Base-by-base conservation (phyloP, 2,113 vertebrate genomes). In the Murina feae region DNA sequence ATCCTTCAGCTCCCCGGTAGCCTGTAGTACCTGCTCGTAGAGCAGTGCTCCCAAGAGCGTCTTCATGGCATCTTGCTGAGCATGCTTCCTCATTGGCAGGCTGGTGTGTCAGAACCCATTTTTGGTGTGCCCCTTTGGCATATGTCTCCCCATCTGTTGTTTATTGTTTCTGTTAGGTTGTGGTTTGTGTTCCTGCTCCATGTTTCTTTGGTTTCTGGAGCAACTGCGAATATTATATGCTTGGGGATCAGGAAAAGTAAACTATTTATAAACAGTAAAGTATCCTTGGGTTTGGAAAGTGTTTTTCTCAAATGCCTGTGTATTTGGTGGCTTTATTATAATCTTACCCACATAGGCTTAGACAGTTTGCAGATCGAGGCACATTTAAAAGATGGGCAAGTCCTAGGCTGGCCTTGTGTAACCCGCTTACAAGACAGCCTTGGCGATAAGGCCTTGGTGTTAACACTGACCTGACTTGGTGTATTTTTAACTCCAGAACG, bases 241-340 rank as follows among this genome's bases (percentile, higher is more conserved):
- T 95, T 47, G 63, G 97, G 96, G 97, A 96, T 98, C 96, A 97
- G 97, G 98, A 98, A 98, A 98, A 98, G 97, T 98, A 98, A 98
- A 98, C 98, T 98, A 98, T 98, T 98, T 98, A 98, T 98, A 98
- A 98, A 98, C 98, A 98, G 90, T 97, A 97, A 97, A 98, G 98
- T 98, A 95, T 95, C 97, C 97, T 98, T 12, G 91, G 96, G 97
- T 97, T 98, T 95, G 95, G 96, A 81, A 98, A 98, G 98, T 96
- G 96, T 97, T 97, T 97, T 97, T 97, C 97, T 97, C 93, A 96
- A 97, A 97, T 96, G 84, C 82, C 32, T 97, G 97, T 97, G 79
- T 97, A 96, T 98, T 98, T 97, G 97, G 97, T 97, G 97, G 95
- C 96, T 98, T 96, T 97, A 37, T 8, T 96, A 86, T 98, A 98